Evolutionary conservation across 2,113 vertebrate genomes (phyloP), one percentile per base, ranked within the genome.

Genomic region (Zosterops japonicus): DNA sequence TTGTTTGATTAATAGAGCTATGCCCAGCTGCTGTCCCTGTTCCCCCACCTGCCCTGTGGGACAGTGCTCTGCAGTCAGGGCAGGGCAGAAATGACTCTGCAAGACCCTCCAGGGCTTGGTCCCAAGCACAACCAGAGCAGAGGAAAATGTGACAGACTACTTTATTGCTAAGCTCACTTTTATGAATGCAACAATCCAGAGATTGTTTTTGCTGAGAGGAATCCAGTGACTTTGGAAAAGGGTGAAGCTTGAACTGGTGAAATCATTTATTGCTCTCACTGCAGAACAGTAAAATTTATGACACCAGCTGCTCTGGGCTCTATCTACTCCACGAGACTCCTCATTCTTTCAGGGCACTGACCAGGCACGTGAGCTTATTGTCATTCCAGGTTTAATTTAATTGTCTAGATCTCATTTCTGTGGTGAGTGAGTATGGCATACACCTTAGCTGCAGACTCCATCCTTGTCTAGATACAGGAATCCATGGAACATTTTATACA

Each of bases 221-320:
- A 68, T 76, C 61, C 1, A 1, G 24, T 87, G 75, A 91, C 90
- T 90, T 95, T 93, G 77, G 52, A 59, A 70, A 14, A 87, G 20
- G 36, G 67, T 85, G 70, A 87, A 82, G 28, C 46, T 72, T 72
- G 56, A 82, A 88, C 81, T 60, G 57, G 68, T 74, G 80, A 86
- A 92, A 81, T 70, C 44, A 61, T 92, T 94, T 88, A 49, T 94
- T 78, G 83, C 44, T 80, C 53, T 71, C 87, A 55, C 44, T 69
- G 70, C 25, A 3, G 57, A 83, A 33, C 71, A 87, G 67, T 90
- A 85, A 90, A 64, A 89, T 93, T 91, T 83, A 87, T 92, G 52
- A 74, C 69, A 68, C 42, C 53, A 53, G 29, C 47, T 95, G 69
- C 88, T 74, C 42, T 76, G 65, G 35, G 49, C 87, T 92, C 59